A percentile compares a stretch with the other conserved stretches of the same genome.
These are phyloP conservation scores for Urocynchramus pylzowi DNA, from an alignment of 2,113 vertebrate genomes.

Conservation along the genomic window DNA sequence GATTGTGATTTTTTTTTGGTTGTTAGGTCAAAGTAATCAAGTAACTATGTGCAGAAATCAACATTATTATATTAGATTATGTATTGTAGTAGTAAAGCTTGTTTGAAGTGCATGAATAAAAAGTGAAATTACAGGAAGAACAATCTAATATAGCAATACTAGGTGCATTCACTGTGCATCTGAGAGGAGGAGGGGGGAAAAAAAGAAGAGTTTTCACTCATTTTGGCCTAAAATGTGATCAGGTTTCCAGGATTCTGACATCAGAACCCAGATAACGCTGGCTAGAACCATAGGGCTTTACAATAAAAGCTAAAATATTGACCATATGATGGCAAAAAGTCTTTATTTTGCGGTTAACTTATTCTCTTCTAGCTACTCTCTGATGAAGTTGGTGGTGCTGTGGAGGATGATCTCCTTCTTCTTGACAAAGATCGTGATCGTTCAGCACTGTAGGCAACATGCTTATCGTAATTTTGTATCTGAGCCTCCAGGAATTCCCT, in stretches of 20 bases:
- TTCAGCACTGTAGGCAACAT: slow-evolving; percentile 80
- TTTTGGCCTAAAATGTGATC: slow-evolving; percentile 93
- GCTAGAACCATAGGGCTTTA: slow-evolving; percentile 99
- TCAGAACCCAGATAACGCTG: slow-evolving; percentile 97
- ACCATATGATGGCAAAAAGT: slow-evolving; percentile 99
- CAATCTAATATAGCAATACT: slow-evolving; percentile 82
- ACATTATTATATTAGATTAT: slow-evolving; percentile 77
- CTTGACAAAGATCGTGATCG: slow-evolving; percentile 90
- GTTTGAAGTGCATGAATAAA: slow-evolving; percentile 95
- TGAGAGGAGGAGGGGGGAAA: slow-evolving; percentile 78
- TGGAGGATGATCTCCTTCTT: slow-evolving; percentile 90
- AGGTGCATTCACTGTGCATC: slow-evolving; percentile 92
- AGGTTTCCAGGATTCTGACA: slow-evolving; percentile 92
- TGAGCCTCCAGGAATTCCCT: slow-evolving; percentile 93
- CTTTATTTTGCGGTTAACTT: slow-evolving; percentile 83
- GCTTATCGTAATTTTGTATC: slow-evolving; percentile 90
- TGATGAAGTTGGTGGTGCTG: slow-evolving; percentile 95
- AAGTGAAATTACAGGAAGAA: slow-evolving; percentile 93
- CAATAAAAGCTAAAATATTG: slow-evolving; percentile 98
- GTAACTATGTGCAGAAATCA: slow-evolving; percentile 78
- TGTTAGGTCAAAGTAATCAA: slow-evolving; percentile 61
- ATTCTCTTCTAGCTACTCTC: slow-evolving; percentile 97
- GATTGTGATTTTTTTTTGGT: background rate
- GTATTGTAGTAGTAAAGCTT: slow-evolving; percentile 86
- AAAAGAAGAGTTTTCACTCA: slow-evolving; percentile 85